phyloP scores from a whole-genome alignment of 2,888 invertebrate genomes.

The Lepidonotus clava region DNA sequence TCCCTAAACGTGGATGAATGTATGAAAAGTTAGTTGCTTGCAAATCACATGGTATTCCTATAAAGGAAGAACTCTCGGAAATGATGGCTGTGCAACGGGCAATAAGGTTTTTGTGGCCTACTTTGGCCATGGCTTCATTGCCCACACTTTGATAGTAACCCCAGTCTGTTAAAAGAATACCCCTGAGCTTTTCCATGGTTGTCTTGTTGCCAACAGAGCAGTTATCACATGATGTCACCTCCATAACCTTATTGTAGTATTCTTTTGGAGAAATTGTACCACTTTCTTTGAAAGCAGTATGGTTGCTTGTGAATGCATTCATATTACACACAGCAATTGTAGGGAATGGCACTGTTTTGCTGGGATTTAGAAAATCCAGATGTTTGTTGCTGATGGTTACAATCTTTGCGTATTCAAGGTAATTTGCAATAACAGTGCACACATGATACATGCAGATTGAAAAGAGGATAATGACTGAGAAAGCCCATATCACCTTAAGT shows the following conservation, averaged over 20 bases:
- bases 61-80: neutral
- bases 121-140: neutral
- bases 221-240: neutral
- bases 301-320: neutral
- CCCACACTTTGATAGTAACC: neutral
- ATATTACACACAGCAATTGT: neutral
- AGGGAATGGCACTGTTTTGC: neutral
- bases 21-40: neutral
- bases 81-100: neutral
- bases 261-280: neutral
- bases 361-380: neutral
- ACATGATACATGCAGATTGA: neutral
- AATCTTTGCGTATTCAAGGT: neutral
- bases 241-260: neutral
- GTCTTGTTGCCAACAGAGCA: neutral
- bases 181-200: neutral
- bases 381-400: neutral
- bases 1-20: neutral
- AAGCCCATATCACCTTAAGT: neutral
- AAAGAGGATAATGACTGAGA: neutral
- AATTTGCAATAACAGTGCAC: neutral
- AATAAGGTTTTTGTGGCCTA: neutral
- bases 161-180: neutral
- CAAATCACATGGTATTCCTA: neutral
- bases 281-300: neutral